A percentile compares a stretch with the other conserved stretches of the same genome.
These are phyloP conservation scores for Tenualosa ilisha DNA, from an alignment of 2,797 vertebrate species.

Conservation along the genomic window DNA sequence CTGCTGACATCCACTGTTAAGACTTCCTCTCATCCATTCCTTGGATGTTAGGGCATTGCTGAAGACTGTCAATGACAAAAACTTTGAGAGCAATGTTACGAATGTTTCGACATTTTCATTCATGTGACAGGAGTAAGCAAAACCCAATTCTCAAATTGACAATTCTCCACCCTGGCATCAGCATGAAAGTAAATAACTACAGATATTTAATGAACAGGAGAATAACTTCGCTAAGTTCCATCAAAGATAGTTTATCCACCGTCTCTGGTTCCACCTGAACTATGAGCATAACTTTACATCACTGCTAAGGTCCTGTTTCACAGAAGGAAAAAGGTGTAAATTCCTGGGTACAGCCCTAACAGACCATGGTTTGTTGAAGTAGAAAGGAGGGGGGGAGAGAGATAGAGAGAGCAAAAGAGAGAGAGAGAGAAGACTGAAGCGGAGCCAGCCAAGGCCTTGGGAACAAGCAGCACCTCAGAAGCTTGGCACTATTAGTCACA, in stretches of 20 bases:
- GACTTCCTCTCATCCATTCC: background rate
- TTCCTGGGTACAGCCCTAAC: background rate
- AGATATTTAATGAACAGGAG: no score
- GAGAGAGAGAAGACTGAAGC: background rate
- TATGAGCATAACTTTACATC: background rate
- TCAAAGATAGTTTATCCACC: no score
- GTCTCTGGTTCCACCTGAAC: background rate
- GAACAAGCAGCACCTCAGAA: constrained; percentile 8
- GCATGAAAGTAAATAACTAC: background rate
- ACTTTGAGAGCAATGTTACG: background rate
- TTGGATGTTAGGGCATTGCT: background rate
- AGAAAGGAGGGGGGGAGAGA: background rate
- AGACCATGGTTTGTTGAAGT: background rate
- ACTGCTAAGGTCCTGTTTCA: background rate
- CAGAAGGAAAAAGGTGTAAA: background rate
- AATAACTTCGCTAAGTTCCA: background rate
- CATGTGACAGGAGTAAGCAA: background rate
- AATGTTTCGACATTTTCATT: background rate
- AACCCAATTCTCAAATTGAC: background rate
- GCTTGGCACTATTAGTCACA: constrained; percentile 20
- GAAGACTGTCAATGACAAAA: background rate
- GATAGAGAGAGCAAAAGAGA: background rate
- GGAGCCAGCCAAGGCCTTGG: background rate
- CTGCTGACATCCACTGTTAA: background rate
- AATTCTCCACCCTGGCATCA: background rate